Conservation (phyloP, 2,113 vertebrate species). For the Laterallus jamaicensis region DNA sequence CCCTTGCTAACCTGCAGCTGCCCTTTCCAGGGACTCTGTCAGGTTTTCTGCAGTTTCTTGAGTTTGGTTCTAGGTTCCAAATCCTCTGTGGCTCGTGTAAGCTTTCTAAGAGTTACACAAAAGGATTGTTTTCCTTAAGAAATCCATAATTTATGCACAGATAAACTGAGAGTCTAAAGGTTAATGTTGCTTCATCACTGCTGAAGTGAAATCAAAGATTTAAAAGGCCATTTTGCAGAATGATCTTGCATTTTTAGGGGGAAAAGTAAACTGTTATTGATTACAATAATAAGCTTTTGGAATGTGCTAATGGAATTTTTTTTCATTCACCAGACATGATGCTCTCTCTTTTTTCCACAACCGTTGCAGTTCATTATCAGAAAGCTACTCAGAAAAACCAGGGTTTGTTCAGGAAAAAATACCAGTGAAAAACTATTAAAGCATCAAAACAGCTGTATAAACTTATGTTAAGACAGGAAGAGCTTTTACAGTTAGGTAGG, state of each 20-base stretch:
- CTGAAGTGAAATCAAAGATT: constrained; percentile 38
- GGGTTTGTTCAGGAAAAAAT: neutral
- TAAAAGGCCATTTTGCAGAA: constrained; percentile 33
- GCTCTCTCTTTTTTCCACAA: neutral
- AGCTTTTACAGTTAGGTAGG: neutral
- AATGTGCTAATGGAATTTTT: neutral
- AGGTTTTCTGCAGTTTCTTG: neutral
- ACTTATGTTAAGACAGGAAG: neutral
- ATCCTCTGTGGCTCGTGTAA: neutral
- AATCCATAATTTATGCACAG: constrained; percentile 41
- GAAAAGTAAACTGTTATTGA: neutral
- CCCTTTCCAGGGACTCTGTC: neutral
- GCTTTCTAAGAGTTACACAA: neutral
- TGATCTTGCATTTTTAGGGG: neutral
- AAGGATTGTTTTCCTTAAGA: constrained; percentile 32
- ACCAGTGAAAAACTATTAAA: neutral
- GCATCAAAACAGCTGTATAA: neutral
- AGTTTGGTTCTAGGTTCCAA: neutral
- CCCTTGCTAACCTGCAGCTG: neutral
- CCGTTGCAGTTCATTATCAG: neutral
- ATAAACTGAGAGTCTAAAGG: constrained; percentile 15
- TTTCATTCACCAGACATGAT: neutral
- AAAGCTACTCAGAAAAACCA: neutral
- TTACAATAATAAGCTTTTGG: constrained; percentile 5
- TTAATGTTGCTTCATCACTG: constrained; percentile 29